Base-by-base conservation (phyloP, 2,888 invertebrate genomes). In the Anoplius nigerrimus region DNA sequence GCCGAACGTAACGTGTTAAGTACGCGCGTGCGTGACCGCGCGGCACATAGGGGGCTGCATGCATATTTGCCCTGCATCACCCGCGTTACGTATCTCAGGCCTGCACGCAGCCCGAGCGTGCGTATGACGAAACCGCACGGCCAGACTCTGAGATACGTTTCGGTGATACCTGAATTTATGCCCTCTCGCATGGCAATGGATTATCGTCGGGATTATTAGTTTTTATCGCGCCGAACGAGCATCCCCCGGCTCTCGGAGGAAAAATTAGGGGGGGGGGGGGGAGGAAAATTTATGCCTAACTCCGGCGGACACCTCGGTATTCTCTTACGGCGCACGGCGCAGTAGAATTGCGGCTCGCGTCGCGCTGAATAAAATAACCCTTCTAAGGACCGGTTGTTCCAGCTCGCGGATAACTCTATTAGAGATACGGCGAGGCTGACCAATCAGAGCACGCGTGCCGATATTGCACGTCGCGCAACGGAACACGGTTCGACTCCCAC, bases 401-500 rank as follows among this genome's bases (percentile, higher is more conserved):
- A 69, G 22, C 66, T 62, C 58, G 57, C 27, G 61, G 66, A 69
- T 69, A 66, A 69, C 69, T 69, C 69, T 69, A 69, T 69, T 69
- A 69, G 62, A 55, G 57, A 61, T 66, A 58, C 62, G 24, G 43
- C n/a, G 16, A 21, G n/a, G 56, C 43, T 13, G 43, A 16, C 56
- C 56, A 57, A 57, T 57, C 56, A 57, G 56, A 43, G 18, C 56
- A 43, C 43, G 56, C 43, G 18, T 20, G n/a, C 43, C 56, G 56
- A 57, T 43, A 57, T 57, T 20, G 45, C 21, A 57, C 56, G 0
- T 3, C 21, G 43, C 20, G 56, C 15, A 42, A 57, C 43, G 18
- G 13, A 57, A 20, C 20, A n/a, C n/a, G n/a, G 34, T 6, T 34
- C 1, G 11, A 34, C 34, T 34, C 34, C 34, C 34, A 34, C 34